phyloP scores from a whole-genome alignment of 2,888 invertebrate genomes.

The Glaucopsyche alexis region DNA sequence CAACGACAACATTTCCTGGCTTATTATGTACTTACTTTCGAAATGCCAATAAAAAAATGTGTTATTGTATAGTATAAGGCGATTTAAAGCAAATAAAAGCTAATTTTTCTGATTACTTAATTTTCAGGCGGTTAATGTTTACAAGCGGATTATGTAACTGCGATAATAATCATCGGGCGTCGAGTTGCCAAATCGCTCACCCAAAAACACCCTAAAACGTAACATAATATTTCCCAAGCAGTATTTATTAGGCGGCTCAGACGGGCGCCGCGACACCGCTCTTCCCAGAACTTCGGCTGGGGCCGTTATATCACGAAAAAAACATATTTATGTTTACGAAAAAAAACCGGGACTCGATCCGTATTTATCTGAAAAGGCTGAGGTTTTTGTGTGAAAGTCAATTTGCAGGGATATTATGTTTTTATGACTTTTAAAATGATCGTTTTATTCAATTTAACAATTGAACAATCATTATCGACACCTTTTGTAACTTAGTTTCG shows the following conservation, averaged over 20 bases:
- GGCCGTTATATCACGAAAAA: constrained; percentile 75
- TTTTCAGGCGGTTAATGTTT: background rate
- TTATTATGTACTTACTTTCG: too few relatives aligned
- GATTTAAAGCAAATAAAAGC: too few relatives aligned
- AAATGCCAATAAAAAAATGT: too few relatives aligned
- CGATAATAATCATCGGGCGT: constrained; percentile 37
- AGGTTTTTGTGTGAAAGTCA: constrained; percentile 51
- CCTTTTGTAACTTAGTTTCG: too few relatives aligned
- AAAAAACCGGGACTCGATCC: constrained; percentile 67
- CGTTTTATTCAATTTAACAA: constrained; percentile 27
- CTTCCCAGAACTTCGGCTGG: constrained; percentile 72
- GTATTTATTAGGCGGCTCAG: constrained; percentile 71
- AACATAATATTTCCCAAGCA: constrained; percentile 79
- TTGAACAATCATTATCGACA: background rate
- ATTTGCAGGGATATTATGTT: constrained; percentile 54
- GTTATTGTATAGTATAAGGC: too few relatives aligned
- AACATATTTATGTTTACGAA: constrained; percentile 77
- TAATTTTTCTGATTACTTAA: background rate
- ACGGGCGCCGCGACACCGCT: constrained; percentile 74
- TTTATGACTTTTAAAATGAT: background rate
- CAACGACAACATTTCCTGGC: too few relatives aligned
- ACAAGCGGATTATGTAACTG: constrained; percentile 10
- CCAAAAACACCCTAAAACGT: constrained; percentile 71
- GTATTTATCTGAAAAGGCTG: constrained; percentile 71
- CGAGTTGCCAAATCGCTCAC: constrained; percentile 62